Conservation (phyloP, 2,797 vertebrate genomes). For the Spheniscus humboldti region DNA sequence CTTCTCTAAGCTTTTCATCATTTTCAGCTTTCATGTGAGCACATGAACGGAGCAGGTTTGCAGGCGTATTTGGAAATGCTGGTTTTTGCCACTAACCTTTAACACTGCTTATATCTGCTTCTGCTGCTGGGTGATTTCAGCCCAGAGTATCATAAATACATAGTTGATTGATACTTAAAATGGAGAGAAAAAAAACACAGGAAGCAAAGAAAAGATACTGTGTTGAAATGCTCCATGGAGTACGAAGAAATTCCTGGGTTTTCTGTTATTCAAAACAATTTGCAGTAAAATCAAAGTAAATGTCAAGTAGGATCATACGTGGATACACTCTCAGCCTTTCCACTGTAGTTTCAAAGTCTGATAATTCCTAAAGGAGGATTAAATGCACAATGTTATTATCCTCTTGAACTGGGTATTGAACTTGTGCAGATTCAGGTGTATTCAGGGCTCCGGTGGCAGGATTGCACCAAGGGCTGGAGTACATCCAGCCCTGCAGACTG, state of each 20-base stretch:
- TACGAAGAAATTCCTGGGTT: conserved; percentile 18
- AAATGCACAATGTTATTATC: conserved; percentile 41
- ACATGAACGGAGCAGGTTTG: neutral
- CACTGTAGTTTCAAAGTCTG: conserved; percentile 15
- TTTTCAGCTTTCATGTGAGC: neutral
- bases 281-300: conserved; percentile 61
- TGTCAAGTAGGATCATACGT: conserved; percentile 37
- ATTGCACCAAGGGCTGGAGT: neutral
- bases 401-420: neutral
- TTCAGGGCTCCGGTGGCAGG: neutral
- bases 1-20: neutral
- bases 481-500: neutral
- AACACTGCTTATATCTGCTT: neutral
- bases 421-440: neutral
- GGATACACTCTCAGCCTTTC: conserved; percentile 15
- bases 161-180: conserved; percentile 13
- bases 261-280: conserved; percentile 51
- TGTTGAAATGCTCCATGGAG: neutral
- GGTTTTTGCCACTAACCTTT: neutral
- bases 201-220: neutral
- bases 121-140: conserved; percentile 16
- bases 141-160: neutral
- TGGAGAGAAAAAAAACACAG: neutral
- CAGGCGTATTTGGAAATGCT: neutral
- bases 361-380: conserved; percentile 46